Percentiles rank a stretch among this genome's conserved stretches.
Evolutionary conservation across 2,113 vertebrate genomes (phyloP).

Genomic region (Lophochroa leadbeateri): DNA sequence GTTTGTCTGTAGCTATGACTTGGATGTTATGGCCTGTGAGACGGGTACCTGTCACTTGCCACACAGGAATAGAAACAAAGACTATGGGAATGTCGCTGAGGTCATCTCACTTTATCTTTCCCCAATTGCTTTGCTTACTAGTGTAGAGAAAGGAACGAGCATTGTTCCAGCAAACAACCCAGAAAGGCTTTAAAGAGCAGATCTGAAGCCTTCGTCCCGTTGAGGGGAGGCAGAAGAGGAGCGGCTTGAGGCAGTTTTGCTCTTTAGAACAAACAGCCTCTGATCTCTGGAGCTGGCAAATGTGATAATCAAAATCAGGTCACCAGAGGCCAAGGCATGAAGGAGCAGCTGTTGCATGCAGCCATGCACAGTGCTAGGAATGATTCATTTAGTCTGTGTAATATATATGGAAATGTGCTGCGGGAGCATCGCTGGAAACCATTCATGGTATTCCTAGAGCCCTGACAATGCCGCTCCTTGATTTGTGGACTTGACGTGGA

Average conservation of each 20-base stretch:
- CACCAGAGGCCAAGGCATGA: background rate
- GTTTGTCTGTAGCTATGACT: background rate
- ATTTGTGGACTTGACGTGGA: background rate
- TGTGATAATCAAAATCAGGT: background rate
- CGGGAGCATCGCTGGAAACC: background rate
- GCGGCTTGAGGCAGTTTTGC: background rate
- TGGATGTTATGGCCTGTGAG: background rate
- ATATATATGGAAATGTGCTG: slow-evolving; percentile 35
- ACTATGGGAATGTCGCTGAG: background rate
- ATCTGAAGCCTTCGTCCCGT: background rate
- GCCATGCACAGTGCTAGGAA: background rate
- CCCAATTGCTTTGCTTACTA: background rate
- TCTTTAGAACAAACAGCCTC: background rate
- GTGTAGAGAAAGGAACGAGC: background rate
- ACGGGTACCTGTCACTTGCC: background rate
- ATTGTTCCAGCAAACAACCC: background rate
- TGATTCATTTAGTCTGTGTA: background rate
- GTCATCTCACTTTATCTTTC: background rate
- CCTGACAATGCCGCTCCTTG: background rate
- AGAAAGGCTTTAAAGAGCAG: background rate
- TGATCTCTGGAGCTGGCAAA: background rate
- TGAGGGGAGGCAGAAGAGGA: background rate
- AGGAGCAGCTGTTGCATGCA: slow-evolving; percentile 29
- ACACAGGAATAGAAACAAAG: background rate
- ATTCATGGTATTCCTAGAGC: background rate